phyloP scores from a whole-genome alignment of 2,888 invertebrate genomes.

The Drosophila lutescens region DNA sequence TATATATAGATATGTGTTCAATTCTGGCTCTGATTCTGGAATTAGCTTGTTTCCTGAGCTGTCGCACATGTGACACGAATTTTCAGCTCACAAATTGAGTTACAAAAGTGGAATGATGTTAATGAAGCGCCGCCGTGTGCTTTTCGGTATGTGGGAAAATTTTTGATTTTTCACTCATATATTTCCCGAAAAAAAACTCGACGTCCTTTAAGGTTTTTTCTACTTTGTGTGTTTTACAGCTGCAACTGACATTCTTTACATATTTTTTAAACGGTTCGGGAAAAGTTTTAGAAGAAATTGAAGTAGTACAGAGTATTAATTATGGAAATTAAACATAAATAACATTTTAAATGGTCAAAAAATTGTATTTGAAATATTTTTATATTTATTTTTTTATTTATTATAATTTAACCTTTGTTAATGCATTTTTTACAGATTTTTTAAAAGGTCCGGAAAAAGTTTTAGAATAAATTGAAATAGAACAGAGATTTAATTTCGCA shows the following conservation, averaged over 20 bases:
- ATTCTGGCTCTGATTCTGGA: conserved; percentile 28
- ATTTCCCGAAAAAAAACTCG: neutral
- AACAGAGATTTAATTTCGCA: no score
- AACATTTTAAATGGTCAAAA: no score
- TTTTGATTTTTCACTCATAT: conserved; percentile 19
- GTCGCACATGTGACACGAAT: conserved; percentile 40
- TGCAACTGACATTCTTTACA: neutral
- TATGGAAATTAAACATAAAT: no score
- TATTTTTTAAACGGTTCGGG: no score
- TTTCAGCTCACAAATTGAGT: conserved; percentile 53
- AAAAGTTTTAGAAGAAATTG: no score
- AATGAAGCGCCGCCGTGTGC: conserved; percentile 49
- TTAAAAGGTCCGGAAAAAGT: no score
- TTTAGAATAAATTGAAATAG: no score
- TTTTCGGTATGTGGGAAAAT: conserved; percentile 1
- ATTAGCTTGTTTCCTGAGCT: conserved; percentile 57
- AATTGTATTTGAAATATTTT: no score
- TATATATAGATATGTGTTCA: neutral
- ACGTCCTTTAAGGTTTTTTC: neutral
- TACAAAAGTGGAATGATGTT: conserved; percentile 51
- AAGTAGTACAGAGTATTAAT: no score
- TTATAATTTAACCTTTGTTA: no score
- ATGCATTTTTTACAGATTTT: no score
- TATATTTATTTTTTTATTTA: no score
- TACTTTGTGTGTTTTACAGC: neutral